Evolutionary conservation across 2,113 vertebrate species (phyloP).

Genomic region (Sturnira hondurensis): DNA sequence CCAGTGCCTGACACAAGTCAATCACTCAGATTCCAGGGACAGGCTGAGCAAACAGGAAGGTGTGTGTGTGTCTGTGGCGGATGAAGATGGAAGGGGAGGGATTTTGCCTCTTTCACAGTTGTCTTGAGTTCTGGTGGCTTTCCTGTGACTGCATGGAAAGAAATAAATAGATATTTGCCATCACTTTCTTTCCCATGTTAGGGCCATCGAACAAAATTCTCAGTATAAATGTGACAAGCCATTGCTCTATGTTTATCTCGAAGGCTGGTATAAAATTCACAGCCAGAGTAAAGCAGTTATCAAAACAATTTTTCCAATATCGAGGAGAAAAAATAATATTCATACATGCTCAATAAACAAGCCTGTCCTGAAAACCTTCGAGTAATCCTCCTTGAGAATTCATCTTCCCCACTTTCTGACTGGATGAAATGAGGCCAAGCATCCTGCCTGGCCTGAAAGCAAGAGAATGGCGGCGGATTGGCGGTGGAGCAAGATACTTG

Average conservation of each 20-base stretch:
- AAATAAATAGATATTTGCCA: neutral
- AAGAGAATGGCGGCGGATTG: neutral
- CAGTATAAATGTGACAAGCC: neutral
- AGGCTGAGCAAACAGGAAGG: neutral
- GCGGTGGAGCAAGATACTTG: neutral
- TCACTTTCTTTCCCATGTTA: neutral
- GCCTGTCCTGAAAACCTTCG: neutral
- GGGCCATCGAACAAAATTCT: neutral
- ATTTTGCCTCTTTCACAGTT: neutral
- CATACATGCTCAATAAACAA: neutral
- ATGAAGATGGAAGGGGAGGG: neutral
- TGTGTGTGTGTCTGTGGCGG: accelerated
- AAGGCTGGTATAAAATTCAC: neutral
- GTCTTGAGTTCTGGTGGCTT: neutral
- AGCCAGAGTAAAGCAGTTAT: neutral
- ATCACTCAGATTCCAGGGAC: neutral
- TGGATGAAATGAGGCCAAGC: neutral
- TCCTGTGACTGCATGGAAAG: neutral
- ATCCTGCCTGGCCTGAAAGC: neutral
- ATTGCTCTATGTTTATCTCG: neutral
- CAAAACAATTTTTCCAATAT: neutral
- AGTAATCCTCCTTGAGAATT: neutral
- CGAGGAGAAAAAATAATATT: neutral
- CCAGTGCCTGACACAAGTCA: neutral
- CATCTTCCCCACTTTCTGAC: neutral